Percentiles rank a stretch among this genome's conserved stretches.
Evolutionary conservation across 1,140 invertebrate species (phyloP).

Genomic region (Dysdera silvatica): DNA sequence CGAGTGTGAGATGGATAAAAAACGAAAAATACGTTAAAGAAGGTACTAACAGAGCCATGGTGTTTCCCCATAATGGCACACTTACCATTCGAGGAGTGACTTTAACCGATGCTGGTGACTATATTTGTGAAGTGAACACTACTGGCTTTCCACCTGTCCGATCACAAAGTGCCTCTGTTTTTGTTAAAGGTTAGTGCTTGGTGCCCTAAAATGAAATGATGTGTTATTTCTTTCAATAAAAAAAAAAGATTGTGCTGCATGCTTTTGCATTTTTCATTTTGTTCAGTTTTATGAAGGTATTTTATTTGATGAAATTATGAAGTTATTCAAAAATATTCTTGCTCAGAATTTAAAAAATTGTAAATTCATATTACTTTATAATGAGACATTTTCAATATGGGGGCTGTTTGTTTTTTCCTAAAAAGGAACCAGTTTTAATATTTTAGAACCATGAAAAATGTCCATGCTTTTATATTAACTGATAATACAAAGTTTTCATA

Average conservation of each 20-base stretch:
- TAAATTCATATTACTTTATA: too few relatives aligned
- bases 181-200: slow-evolving; percentile 58
- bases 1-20: slow-evolving; percentile 61
- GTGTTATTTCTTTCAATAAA: not conserved
- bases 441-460: too few relatives aligned
- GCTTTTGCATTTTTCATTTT: not conserved
- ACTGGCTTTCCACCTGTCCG: slow-evolving; percentile 53
- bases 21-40: slow-evolving; percentile 56
- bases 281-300: not conserved
- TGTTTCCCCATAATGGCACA: slow-evolving; percentile 50
- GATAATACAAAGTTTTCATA: too few relatives aligned
- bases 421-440: too few relatives aligned
- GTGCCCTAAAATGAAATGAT: too few relatives aligned
- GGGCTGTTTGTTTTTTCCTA: too few relatives aligned
- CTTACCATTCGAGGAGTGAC: slow-evolving; percentile 54
- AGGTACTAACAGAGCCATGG: slow-evolving; percentile 32
- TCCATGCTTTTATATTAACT: too few relatives aligned
- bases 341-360: too few relatives aligned
- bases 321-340: too few relatives aligned
- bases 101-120: slow-evolving; percentile 56
- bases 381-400: too few relatives aligned
- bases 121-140: slow-evolving; percentile 60
- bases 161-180: slow-evolving; percentile 53
- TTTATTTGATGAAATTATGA: too few relatives aligned
- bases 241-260: not conserved